Evolutionary conservation across 2,113 vertebrate species (phyloP).

Genomic region (Oriolus oriolus): DNA sequence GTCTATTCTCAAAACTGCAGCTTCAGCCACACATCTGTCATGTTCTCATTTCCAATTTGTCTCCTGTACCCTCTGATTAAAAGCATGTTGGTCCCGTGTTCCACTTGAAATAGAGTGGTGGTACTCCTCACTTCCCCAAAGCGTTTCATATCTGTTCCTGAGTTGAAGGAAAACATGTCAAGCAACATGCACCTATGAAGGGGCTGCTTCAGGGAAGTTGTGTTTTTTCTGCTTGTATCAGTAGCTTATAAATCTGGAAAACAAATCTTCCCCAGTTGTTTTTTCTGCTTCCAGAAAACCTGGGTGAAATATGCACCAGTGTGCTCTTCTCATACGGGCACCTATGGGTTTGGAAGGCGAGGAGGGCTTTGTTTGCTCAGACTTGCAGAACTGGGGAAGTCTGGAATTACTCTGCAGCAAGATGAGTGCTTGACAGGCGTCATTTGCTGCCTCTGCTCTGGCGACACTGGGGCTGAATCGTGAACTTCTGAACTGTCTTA

Average conservation of each 20-base stretch:
- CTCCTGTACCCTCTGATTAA: background rate
- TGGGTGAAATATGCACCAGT: background rate
- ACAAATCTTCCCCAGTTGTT: background rate
- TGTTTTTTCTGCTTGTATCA: background rate
- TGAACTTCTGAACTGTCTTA: background rate
- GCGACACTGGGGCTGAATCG: background rate
- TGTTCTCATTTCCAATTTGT: background rate
- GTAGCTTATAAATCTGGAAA: background rate
- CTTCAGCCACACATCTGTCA: background rate
- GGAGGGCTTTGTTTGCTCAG: background rate
- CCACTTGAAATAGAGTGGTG: background rate
- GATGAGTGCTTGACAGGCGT: background rate
- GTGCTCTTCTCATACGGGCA: background rate
- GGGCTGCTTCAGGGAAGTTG: background rate
- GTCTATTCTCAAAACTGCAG: background rate
- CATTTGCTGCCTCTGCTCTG: background rate
- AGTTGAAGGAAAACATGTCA: background rate
- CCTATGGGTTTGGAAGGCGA: fast-evolving
- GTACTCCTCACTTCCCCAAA: background rate
- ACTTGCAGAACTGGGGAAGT: background rate
- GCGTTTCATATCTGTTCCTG: background rate
- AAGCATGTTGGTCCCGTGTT: background rate
- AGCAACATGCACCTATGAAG: background rate
- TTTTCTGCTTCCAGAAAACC: background rate
- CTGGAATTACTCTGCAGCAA: background rate